Evolutionary conservation across 1,140 invertebrate genomes (phyloP).

Genomic region (Rhyacophila brunnea): DNA sequence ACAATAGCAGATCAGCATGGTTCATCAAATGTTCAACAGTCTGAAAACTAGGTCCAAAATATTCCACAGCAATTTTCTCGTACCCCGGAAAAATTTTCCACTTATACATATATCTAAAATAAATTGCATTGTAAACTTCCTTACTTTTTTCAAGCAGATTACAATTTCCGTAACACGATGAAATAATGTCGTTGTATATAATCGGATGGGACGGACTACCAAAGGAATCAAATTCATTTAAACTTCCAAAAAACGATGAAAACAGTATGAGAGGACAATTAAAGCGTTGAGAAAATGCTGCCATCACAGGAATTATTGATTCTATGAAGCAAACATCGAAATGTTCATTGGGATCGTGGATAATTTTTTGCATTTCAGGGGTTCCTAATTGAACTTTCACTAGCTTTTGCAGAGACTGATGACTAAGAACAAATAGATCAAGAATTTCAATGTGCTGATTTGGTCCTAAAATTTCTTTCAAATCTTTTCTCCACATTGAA

Average conservation of each 20-base stretch:
- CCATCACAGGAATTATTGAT: constrained; percentile 30
- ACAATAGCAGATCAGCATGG: constrained; percentile 55
- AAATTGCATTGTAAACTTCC: constrained; percentile 11
- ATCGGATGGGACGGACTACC: constrained; percentile 49
- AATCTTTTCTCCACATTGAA: constrained; percentile 24
- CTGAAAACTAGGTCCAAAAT: constrained; percentile 38
- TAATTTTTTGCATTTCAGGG: constrained; percentile 37
- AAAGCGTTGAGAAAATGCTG: constrained; percentile 42
- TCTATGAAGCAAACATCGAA: constrained; percentile 45
- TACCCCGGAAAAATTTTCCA: constrained; percentile 21
- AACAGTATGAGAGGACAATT: constrained; percentile 44
- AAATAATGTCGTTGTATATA: constrained; percentile 45
- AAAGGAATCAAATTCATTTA: constrained; percentile 32
- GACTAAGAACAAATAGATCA: constrained; percentile 33
- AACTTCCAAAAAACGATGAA: constrained; percentile 38
- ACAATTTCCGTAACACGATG: constrained; percentile 31
- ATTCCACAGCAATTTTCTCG: constrained; percentile 33
- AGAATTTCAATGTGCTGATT: constrained; percentile 2
- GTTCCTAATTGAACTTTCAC: constrained; percentile 35
- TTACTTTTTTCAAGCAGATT: constrained; percentile 38
- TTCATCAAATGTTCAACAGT: constrained; percentile 39
- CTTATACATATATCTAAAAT: constrained; percentile 32
- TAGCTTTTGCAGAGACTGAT: constrained; percentile 4
- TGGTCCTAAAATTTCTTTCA: constrained; percentile 4
- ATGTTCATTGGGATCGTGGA: constrained; percentile 37